A percentile compares a stretch with the other conserved stretches of the same genome.
Conservation (phyloP, 1,140 invertebrate genomes). For the Microplitis mediator region DNA sequence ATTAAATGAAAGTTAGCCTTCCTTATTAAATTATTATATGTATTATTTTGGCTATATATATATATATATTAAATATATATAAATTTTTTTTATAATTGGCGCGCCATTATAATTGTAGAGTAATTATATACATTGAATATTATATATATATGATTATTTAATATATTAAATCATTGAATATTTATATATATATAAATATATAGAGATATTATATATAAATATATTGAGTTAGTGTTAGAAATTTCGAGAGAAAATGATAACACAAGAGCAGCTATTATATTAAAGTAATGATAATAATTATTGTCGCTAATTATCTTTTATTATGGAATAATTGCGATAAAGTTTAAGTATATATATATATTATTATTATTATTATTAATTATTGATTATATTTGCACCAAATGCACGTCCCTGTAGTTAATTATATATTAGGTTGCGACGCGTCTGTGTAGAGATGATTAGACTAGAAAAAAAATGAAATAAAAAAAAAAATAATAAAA, state of each 20-base stretch:
- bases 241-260: constrained; percentile 35
- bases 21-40: constrained; percentile 17
- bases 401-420: constrained; percentile 17
- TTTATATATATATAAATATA: constrained; percentile 6
- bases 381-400: constrained; percentile 25
- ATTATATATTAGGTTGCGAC: constrained; percentile 21
- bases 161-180: constrained; percentile 48
- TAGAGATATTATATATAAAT: constrained; percentile 22
- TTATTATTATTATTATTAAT: constrained; percentile 15
- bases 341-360: constrained; percentile 14
- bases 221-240: constrained; percentile 39
- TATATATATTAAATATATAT: constrained; percentile 32
- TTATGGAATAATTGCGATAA: constrained; percentile 26
- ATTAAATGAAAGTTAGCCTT: constrained; percentile 14
- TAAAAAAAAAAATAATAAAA: constrained; percentile 25
- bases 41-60: constrained; percentile 42
- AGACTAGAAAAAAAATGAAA: constrained; percentile 5
- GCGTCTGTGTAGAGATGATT: constrained; percentile 39
- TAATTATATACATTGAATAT: constrained; percentile 33
- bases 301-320: constrained; percentile 21
- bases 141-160: constrained; percentile 44
- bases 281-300: constrained; percentile 29
- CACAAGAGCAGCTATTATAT: constrained; percentile 45
- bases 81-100: constrained; percentile 27
- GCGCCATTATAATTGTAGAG: constrained; percentile 40